A percentile compares a stretch with the other conserved stretches of the same genome.
phyloP scores from a whole-genome alignment of 1,140 invertebrate genomes.

The Cephus cinctus region DNA sequence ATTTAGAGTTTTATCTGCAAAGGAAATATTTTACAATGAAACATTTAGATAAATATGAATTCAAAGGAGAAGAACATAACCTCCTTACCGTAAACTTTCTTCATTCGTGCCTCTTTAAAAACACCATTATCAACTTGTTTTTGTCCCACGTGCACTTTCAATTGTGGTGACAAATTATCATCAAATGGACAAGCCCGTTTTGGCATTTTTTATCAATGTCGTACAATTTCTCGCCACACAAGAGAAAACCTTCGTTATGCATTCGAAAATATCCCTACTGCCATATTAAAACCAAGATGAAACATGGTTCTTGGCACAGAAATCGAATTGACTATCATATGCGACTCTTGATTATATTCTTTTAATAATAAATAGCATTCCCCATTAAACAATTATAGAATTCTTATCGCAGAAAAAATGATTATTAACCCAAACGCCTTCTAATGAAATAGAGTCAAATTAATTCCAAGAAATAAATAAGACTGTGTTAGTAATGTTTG shows the following conservation, averaged over 20 bases:
- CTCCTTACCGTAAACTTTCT: slow-evolving; percentile 36
- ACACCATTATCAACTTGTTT: slow-evolving; percentile 33
- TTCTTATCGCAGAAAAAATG: no score
- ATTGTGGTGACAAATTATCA: slow-evolving; percentile 29
- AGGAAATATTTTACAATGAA: not conserved
- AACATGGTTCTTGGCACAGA: no score
- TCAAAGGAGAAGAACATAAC: slow-evolving; percentile 14
- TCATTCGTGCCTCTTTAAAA: slow-evolving; percentile 29
- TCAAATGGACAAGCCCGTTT: slow-evolving; percentile 42
- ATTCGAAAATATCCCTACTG: no score
- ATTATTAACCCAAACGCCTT: no score
- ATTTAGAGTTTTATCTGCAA: slow-evolving; percentile 31
- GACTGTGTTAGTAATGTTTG: slow-evolving; percentile 34
- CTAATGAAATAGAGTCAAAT: no score
- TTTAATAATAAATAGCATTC: no score
- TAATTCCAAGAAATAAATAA: not conserved
- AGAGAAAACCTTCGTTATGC: no score
- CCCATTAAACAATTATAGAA: no score
- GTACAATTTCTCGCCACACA: no score
- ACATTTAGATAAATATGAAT: not conserved
- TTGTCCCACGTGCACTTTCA: slow-evolving; percentile 35
- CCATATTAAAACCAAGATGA: no score
- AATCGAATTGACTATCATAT: no score
- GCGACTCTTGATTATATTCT: no score
- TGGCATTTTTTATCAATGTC: slow-evolving; percentile 33